phyloP scores from a whole-genome alignment of 2,888 invertebrate genomes.

The Temnothorax unifasciatus region DNA sequence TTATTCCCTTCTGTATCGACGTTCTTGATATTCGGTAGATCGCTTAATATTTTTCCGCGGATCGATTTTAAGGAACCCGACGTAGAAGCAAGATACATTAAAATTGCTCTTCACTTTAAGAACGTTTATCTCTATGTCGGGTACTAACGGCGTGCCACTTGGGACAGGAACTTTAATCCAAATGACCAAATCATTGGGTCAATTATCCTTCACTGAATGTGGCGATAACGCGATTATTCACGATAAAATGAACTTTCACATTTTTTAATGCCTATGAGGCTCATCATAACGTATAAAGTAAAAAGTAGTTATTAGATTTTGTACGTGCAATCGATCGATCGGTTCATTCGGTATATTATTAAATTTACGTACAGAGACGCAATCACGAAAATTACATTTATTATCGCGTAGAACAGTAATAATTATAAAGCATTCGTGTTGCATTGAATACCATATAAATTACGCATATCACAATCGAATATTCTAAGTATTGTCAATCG shows the following conservation, averaged over 20 bases:
- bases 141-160: background rate
- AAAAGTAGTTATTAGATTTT: background rate
- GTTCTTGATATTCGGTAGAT: background rate
- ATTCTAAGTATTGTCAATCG: slow-evolving; percentile 11
- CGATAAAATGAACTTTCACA: background rate
- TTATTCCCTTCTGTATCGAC: background rate
- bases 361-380: background rate
- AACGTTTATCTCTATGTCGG: background rate
- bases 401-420: background rate
- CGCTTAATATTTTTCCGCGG: background rate
- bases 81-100: background rate
- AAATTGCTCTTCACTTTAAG: background rate
- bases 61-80: background rate
- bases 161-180: background rate
- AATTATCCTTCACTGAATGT: background rate
- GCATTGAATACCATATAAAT: background rate
- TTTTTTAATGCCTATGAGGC: background rate
- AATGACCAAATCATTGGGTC: background rate
- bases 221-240: background rate
- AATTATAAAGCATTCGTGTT: slow-evolving; percentile 16
- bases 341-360: background rate
- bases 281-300: background rate
- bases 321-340: background rate
- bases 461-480: background rate
- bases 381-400: slow-evolving; percentile 24